A percentile compares a stretch with the other conserved stretches of the same genome.
Conservation (phyloP, 2,888 invertebrate species). For the Andrena marginata region DNA sequence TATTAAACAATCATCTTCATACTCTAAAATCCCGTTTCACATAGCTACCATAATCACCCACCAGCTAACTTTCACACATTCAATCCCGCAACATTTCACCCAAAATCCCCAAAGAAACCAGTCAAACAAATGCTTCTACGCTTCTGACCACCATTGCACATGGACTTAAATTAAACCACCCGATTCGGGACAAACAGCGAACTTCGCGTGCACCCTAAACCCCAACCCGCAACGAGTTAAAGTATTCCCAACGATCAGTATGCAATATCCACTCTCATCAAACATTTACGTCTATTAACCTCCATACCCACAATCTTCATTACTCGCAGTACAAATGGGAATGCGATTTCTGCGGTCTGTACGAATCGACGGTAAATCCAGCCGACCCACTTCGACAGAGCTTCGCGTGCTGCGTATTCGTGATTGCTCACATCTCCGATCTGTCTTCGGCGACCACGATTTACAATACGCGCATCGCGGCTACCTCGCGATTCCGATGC, state of each 20-base stretch:
- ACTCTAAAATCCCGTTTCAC: too few relatives aligned
- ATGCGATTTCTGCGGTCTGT: constrained; percentile 25
- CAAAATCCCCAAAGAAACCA: too few relatives aligned
- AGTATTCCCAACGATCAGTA: not conserved
- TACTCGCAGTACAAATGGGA: constrained; percentile 1
- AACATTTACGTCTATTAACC: constrained; percentile 1
- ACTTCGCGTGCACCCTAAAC: not conserved
- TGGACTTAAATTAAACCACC: too few relatives aligned
- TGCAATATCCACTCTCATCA: not conserved
- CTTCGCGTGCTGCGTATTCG: constrained; percentile 40
- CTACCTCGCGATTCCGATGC: not conserved
- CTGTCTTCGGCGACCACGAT: constrained; percentile 11
- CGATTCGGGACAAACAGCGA: too few relatives aligned
- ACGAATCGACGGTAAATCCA: constrained; percentile 39
- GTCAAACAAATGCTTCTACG: too few relatives aligned
- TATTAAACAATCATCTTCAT: too few relatives aligned
- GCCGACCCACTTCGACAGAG: constrained; percentile 36
- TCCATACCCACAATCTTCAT: constrained; percentile 33
- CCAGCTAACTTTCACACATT: too few relatives aligned
- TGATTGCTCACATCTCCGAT: constrained; percentile 35
- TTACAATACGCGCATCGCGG: constrained; percentile 13
- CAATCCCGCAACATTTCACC: too few relatives aligned
- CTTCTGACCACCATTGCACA: too few relatives aligned
- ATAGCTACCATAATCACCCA: too few relatives aligned
- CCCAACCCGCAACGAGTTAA: not conserved